Conservation (phyloP, 2,888 invertebrate genomes). For the Teleogryllus oceanicus region DNA sequence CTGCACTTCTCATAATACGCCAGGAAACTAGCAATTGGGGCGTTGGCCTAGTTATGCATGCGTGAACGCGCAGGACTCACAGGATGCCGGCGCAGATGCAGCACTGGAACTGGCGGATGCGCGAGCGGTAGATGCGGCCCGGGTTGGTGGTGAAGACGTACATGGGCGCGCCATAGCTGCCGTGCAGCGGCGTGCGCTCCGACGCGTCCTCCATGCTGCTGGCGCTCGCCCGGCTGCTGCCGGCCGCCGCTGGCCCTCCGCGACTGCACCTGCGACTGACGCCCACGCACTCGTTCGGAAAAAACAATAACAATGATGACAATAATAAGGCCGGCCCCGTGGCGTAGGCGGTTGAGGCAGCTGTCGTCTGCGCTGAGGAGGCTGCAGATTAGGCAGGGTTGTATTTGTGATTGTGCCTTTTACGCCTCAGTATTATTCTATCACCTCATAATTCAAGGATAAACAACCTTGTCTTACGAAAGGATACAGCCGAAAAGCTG, state of each 20-base stretch:
- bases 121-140: constrained; percentile 48
- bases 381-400: too few species aligned
- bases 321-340: not conserved
- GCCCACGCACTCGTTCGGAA: not conserved
- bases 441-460: too few species aligned
- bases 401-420: too few species aligned
- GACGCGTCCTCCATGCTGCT: constrained; percentile 41
- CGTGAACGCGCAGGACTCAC: constrained; percentile 55
- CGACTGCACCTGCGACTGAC: not conserved
- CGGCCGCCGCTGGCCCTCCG: not conserved
- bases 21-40: too few species aligned
- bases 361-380: too few species aligned
- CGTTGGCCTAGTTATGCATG: not conserved
- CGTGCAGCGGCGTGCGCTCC: constrained; percentile 54
- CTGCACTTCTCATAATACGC: too few species aligned
- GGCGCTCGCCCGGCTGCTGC: not conserved
- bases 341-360: too few species aligned
- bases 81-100: constrained; percentile 64
- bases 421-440: too few species aligned
- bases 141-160: constrained; percentile 53
- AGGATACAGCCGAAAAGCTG: too few species aligned
- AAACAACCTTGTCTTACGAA: too few species aligned
- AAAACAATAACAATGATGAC: not conserved
- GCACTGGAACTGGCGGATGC: constrained; percentile 63
- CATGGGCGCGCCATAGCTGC: constrained; percentile 45